These are phyloP conservation scores for Cheirogaleus major DNA, from an alignment of 2,797 vertebrate genomes.

Conservation along the genomic window DNA sequence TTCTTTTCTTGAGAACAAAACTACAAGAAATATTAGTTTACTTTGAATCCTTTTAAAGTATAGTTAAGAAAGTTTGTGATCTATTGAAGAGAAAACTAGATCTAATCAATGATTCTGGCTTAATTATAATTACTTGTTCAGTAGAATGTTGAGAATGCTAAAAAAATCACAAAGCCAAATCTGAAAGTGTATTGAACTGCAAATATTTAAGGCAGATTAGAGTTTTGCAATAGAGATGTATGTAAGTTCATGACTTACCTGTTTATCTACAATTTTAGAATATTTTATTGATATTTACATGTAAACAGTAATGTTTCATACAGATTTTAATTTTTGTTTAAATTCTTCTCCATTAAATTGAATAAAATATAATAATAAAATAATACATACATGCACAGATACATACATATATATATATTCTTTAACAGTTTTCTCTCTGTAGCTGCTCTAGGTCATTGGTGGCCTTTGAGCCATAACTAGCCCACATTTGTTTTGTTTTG, in stretches of 20 bases:
- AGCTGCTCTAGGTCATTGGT: background rate
- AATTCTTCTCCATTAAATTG: background rate
- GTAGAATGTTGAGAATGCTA: background rate
- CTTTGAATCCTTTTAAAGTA: background rate
- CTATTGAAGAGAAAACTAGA: constrained; percentile 12
- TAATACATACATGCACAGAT: background rate
- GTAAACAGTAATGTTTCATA: background rate
- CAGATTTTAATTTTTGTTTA: constrained; percentile 9
- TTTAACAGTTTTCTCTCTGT: background rate
- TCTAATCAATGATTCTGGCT: background rate
- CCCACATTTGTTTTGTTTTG: background rate
- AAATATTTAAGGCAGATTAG: background rate
- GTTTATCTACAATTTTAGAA: background rate
- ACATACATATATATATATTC: background rate
- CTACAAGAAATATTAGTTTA: background rate
- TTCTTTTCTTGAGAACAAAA: background rate
- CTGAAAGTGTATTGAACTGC: background rate
- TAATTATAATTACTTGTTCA: background rate
- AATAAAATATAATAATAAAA: background rate
- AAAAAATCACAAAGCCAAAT: background rate
- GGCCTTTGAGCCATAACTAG: background rate
- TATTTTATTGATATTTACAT: background rate
- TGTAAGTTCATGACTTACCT: background rate
- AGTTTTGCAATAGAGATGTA: background rate
- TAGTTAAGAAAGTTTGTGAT: background rate